These are phyloP conservation scores for Noctua fimbriata DNA, from an alignment of 2,888 invertebrate genomes.

Conservation along the genomic window DNA sequence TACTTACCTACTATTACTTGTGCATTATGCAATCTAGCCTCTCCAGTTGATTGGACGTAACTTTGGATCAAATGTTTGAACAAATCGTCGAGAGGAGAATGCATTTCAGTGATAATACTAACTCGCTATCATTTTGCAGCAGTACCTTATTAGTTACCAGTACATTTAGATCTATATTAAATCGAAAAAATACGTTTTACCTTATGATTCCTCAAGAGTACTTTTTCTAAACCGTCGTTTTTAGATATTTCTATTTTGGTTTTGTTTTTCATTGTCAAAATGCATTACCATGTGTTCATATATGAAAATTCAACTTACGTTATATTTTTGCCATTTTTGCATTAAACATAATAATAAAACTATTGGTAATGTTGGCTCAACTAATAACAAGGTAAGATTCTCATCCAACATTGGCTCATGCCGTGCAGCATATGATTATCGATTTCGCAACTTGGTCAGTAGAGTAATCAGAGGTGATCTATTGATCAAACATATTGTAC, in stretches of 20 bases:
- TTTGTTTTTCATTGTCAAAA: neutral
- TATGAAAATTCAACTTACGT: neutral
- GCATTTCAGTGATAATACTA: conserved; percentile 11
- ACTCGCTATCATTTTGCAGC: neutral
- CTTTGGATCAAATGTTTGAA: conserved; percentile 55
- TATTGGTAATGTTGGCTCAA: conserved; percentile 32
- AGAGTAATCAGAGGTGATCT: conserved; percentile 72
- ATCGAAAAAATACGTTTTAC: neutral
- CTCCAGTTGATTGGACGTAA: conserved; percentile 43
- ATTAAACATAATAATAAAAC: neutral
- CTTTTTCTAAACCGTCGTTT: neutral
- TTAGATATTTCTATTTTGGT: neutral
- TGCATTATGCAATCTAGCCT: conserved; percentile 68
- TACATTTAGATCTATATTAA: neutral
- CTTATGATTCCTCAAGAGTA: neutral
- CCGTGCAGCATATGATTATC: conserved; percentile 76
- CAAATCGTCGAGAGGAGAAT: conserved; percentile 27
- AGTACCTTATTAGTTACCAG: neutral
- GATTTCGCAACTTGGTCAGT: conserved; percentile 78
- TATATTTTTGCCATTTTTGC: neutral
- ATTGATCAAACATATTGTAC: conserved; percentile 73
- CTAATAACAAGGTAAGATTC: conserved; percentile 35
- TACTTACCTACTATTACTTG: conserved; percentile 66
- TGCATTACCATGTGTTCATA: neutral
- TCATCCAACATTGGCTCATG: conserved; percentile 46